Conservation (phyloP, 1,140 invertebrate genomes). For the Theocolax elegans region DNA sequence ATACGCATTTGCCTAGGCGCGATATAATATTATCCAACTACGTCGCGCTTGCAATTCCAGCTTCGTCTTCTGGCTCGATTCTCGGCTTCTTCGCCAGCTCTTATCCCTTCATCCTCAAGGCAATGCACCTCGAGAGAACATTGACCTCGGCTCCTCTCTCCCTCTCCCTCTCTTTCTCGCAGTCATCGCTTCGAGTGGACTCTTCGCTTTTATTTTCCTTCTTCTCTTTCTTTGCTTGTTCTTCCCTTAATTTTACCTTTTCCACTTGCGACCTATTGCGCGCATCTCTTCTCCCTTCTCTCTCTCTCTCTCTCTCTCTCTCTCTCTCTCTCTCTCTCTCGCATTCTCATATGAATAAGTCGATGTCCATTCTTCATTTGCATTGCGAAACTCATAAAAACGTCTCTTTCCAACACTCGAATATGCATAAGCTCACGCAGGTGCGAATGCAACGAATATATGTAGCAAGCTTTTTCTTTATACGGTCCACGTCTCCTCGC, state of each 20-base stretch:
- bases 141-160: slow-evolving; percentile 56
- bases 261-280: slow-evolving; percentile 25
- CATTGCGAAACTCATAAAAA: background rate
- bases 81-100: slow-evolving; percentile 37
- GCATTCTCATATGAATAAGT: no score
- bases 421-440: no score
- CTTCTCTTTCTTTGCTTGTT: slow-evolving; percentile 34
- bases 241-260: slow-evolving; percentile 13
- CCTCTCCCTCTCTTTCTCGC: slow-evolving; percentile 44
- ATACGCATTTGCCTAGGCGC: background rate
- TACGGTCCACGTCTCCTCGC: no score
- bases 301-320: slow-evolving; percentile 7
- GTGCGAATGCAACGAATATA: no score
- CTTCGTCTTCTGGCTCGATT: slow-evolving; percentile 24
- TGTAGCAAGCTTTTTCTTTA: no score
- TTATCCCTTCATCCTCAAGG: slow-evolving; percentile 51
- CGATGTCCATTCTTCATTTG: background rate
- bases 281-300: background rate
- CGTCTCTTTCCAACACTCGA: no score
- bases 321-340: slow-evolving; percentile 11
- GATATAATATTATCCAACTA: slow-evolving; percentile 16
- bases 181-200: slow-evolving; percentile 47
- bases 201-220: slow-evolving; percentile 48
- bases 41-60: slow-evolving; percentile 32
- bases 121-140: slow-evolving; percentile 60